A percentile compares a stretch with the other conserved stretches of the same genome.
phyloP scores from a whole-genome alignment of 2,888 invertebrate genomes.

The Pseudococcus longispinus region DNA sequence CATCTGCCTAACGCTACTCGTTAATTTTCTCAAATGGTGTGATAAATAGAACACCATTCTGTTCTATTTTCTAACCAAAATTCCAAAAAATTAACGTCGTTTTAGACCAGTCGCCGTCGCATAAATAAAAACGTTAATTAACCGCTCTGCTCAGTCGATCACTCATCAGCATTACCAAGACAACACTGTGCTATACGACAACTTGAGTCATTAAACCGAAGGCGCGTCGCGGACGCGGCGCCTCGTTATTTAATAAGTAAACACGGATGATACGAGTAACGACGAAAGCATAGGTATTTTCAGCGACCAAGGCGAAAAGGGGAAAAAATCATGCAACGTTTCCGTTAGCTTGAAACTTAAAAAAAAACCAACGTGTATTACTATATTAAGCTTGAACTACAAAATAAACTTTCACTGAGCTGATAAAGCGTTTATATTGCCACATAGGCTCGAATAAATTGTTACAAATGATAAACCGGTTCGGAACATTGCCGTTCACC shows the following conservation, averaged over 20 bases:
- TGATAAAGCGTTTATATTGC: background rate
- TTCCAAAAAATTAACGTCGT: background rate
- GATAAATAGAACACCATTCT: too few species aligned
- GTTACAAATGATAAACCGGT: constrained; percentile 28
- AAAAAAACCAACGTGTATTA: constrained; percentile 7
- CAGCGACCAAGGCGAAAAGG: background rate
- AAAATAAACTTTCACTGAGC: constrained; percentile 14
- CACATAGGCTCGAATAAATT: constrained; percentile 15
- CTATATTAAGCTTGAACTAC: constrained; percentile 10
- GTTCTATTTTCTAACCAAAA: too few species aligned
- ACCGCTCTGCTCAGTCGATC: background rate
- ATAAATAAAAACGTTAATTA: background rate
- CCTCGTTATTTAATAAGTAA: background rate
- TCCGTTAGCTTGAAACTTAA: background rate
- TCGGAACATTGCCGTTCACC: constrained; percentile 5
- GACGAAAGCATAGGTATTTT: background rate
- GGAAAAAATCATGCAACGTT: background rate
- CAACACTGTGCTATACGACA: background rate
- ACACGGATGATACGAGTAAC: background rate
- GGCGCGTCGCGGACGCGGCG: background rate
- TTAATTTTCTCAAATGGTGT: too few species aligned
- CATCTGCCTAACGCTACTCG: too few species aligned
- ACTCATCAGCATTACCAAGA: background rate
- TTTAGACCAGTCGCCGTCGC: background rate
- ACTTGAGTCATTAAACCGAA: background rate